Conservation (phyloP, 2,113 vertebrate species). For the Oryzias woworae region DNA sequence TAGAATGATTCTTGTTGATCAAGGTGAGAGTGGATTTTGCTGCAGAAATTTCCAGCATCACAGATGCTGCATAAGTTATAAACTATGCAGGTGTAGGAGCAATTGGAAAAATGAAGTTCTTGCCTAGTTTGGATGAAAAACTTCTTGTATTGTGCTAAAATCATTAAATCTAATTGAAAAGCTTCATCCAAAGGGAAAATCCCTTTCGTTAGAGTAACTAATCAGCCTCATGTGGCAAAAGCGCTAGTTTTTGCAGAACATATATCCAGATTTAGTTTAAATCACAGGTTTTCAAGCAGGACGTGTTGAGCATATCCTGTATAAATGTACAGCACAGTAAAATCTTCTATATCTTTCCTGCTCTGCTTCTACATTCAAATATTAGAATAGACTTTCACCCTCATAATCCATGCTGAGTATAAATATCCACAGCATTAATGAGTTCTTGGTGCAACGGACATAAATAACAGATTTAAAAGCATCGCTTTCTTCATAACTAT, state of each 20-base stretch:
- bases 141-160: too few relatives aligned
- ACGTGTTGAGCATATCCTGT: conserved; percentile 76
- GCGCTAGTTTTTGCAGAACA: conserved; percentile 11
- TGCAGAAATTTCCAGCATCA: conserved; percentile 19
- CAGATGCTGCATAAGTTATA: conserved; percentile 32
- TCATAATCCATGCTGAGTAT: background rate
- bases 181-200: too few relatives aligned
- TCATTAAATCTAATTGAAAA: too few relatives aligned
- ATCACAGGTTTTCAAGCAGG: conserved; percentile 37
- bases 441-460: too few relatives aligned
- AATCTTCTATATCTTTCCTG: conserved; percentile 30
- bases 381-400: conserved; percentile 9
- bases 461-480: conserved; percentile 3
- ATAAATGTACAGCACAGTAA: conserved; percentile 10
- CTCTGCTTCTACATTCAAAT: conserved; percentile 26
- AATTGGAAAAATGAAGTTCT: conserved; percentile 7
- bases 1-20: conserved; percentile 21
- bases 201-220: too few relatives aligned
- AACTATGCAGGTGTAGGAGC: conserved; percentile 24
- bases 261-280: conserved; percentile 4
- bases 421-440: too few relatives aligned
- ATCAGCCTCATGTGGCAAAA: conserved; percentile 20
- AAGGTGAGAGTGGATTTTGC: conserved; percentile 41
- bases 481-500: background rate
- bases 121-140: background rate